Evolutionary conservation across 2,888 invertebrate genomes (phyloP), one percentile per base, ranked within the genome.

Genomic region (Saturnia pavonia): DNA sequence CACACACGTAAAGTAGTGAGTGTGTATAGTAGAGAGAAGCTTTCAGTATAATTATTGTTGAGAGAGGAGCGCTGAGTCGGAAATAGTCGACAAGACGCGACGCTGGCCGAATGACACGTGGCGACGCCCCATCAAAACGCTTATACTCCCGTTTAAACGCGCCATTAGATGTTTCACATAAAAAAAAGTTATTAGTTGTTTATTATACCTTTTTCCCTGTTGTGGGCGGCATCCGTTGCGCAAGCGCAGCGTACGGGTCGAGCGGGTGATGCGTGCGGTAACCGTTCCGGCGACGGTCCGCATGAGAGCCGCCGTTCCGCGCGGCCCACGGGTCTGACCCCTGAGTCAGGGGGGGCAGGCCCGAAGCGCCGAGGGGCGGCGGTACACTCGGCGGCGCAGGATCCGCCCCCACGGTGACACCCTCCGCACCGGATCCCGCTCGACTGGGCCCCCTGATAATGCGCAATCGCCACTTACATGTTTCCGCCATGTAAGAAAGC

Each of bases 201-300:
- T 16, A 16, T 16, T 57, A 72, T 75, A 92, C 92, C 91, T 94
- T 94, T 77, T 94, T 94, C 16, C 85, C 89, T 0, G 94, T 94
- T 0, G 88, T 89, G 1, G 89, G 88, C 1, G 94, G 94, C 79
- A 94, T 85, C 66, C 88, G 82, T 48, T 91, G 86, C 0, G 93
- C 94, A 40, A 94, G 88, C 60, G 92, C 92, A 19, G 92, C 84
- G 80, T 94, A 94, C 0, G 91, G 86, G 77, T 94, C 93, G 7
- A 87, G 75, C 34, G 84, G 74, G 57, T 82, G 82, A 48, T 87
- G 79, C 71, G 65, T 65, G n/a, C 86, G 78, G 76, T 87, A 88
- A 19, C 92, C 91, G 81, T 91, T 92, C 71, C 90, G 85, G 14
- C 87, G 80, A 0, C 88, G 83, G 71, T 87, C 84, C 72, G 81